Evolutionary conservation across 2,888 invertebrate genomes (phyloP).

Genomic region (Lycophotia porphyrea): DNA sequence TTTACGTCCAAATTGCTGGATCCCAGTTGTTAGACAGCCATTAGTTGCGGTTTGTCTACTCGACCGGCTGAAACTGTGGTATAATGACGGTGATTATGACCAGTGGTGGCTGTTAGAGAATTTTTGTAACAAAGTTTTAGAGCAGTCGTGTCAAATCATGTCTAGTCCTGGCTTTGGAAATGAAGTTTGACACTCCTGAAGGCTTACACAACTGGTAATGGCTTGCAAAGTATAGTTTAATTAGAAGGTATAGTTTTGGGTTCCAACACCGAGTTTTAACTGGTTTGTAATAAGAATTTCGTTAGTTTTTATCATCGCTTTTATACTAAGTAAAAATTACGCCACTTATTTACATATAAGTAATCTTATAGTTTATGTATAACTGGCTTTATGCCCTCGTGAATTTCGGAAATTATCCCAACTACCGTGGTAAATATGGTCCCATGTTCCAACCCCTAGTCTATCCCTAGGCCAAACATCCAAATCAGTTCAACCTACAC

Average conservation of each 20-base stretch:
- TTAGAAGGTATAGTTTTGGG: too few species aligned
- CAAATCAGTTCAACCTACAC: not conserved
- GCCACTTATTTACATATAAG: not conserved
- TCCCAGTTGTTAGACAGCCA: slow-evolving; percentile 58
- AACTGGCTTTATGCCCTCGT: not conserved
- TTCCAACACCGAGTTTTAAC: too few species aligned
- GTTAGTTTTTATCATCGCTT: not conserved
- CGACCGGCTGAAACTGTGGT: slow-evolving; percentile 49
- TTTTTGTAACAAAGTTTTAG: slow-evolving; percentile 33
- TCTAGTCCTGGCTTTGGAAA: too few species aligned
- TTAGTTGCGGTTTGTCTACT: slow-evolving; percentile 65
- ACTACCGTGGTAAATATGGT: not conserved
- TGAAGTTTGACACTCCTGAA: too few species aligned
- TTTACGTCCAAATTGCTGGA: slow-evolving; percentile 68
- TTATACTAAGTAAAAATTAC: not conserved
- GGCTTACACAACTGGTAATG: too few species aligned
- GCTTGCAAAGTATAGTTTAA: too few species aligned
- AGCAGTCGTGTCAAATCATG: too few species aligned
- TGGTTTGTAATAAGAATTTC: too few species aligned
- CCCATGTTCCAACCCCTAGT: not conserved
- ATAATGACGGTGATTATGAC: slow-evolving; percentile 61
- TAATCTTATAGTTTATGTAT: not conserved
- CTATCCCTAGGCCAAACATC: not conserved
- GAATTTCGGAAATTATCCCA: too few species aligned
- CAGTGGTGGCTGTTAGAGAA: slow-evolving; percentile 35